Evolutionary conservation across 2,888 invertebrate species (phyloP), one percentile per base, ranked within the genome.

Genomic region (Leistus spinibarbis): DNA sequence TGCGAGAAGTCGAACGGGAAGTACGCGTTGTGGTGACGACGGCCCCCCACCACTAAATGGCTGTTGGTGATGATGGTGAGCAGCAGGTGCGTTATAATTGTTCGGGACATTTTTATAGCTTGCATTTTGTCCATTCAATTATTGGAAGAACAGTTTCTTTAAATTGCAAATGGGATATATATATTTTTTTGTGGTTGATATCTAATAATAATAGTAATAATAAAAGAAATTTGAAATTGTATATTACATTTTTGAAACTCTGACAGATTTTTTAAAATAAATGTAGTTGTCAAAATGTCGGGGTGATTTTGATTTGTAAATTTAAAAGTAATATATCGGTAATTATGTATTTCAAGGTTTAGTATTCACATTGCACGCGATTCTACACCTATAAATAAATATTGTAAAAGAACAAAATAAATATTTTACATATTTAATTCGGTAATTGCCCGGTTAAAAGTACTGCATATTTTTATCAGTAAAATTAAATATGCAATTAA

Each of bases 11-110:
- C 75, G 56, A 75, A 75, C 1, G 74, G 74, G 10, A 74, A 54
- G 60, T 69, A 75, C 19, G 67, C 73, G 24, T 73, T 67, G 17
- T 67, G 73, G 20, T 73, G 73, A 57, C 72, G 72, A 22, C 67
- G 63, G 22, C 40, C 73, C 40, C 1, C 13, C 27, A 22, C 62
- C 17, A 62, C 62, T 4, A 60, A 19, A n/a, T 62, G 60, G 24
- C 22, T 67, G 22, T 54, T 57, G 40, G 67, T 73, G 60, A 73
- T 53, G 20, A 73, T 17, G 16, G 67, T n/a, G 7, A 73, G 27
- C 22, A 67, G 65, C 19, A 73, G n/a, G 24, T 64, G 64, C 67
- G 73, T 67, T 67, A 73, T 67, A 67, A 23, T 64, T 64, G 23
- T 40, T 40, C 10, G 13, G 7, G 13, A 10, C 40, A 40, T 40